Percentiles rank a stretch among this genome's conserved stretches.
phyloP scores from a whole-genome alignment of 2,113 vertebrate species.

The Oxygymnocypris stewartii region DNA sequence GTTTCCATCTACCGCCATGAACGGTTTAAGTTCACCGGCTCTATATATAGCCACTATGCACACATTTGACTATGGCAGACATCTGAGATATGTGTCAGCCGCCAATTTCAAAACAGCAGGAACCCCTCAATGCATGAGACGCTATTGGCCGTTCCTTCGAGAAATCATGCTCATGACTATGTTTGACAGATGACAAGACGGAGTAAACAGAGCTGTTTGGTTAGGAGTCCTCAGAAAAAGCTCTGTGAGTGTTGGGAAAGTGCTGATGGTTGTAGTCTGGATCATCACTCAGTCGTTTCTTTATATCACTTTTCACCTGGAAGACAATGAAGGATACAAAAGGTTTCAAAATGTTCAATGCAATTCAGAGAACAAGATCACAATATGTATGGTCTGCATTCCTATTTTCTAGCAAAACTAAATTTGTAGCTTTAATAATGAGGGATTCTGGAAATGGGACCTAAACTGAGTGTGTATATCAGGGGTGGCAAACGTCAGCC shows the following conservation, averaged over 20 bases:
- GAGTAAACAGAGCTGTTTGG: not conserved
- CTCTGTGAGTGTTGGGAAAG: slow-evolving; percentile 81
- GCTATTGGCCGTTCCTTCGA: not conserved
- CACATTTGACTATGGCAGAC: not conserved
- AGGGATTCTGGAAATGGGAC: no score
- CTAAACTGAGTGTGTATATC: no score
- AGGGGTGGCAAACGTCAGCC: no score
- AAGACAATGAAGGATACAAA: slow-evolving; percentile 5
- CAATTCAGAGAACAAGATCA: no score
- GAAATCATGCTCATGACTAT: not conserved
- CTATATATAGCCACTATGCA: slow-evolving; percentile 41
- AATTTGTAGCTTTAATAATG: no score
- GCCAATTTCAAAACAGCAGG: not conserved
- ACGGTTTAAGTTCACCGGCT: not conserved
- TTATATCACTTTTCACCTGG: slow-evolving; percentile 82
- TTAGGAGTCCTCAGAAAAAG: slow-evolving; percentile 79
- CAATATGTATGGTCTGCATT: no score
- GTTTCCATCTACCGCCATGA: slow-evolving; percentile 11
- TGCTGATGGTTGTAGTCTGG: slow-evolving; percentile 79
- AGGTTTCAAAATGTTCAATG: not conserved
- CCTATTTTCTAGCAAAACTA: no score
- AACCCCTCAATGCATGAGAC: not conserved
- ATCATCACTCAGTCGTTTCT: slow-evolving; percentile 78
- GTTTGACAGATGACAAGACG: not conserved
- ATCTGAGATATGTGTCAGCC: not conserved